phyloP scores from a whole-genome alignment of 2,797 vertebrate species.

The Amphiprion clarkii region DNA sequence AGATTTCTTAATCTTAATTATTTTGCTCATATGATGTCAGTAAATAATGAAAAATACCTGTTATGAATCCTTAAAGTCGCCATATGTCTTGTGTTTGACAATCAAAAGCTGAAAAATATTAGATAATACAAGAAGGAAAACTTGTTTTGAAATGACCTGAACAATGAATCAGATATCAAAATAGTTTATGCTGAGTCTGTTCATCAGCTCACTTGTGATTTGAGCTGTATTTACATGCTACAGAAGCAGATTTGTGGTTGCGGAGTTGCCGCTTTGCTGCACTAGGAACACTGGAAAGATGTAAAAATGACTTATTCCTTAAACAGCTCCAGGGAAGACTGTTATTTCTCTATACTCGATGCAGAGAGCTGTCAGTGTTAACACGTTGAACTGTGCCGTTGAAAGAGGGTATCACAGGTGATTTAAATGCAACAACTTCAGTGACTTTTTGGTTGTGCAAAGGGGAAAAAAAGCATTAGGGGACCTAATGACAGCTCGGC shows the following conservation, averaged over 20 bases:
- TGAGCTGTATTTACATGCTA: too few relatives aligned
- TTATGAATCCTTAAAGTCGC: not conserved
- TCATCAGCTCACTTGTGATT: too few relatives aligned
- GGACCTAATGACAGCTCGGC: slow-evolving; percentile 22
- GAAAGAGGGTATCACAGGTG: too few relatives aligned
- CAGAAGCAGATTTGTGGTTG: not conserved
- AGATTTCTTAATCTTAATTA: not conserved
- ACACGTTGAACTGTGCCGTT: too few relatives aligned
- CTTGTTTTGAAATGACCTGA: too few relatives aligned
- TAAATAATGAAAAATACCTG: not conserved
- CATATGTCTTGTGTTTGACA: not conserved
- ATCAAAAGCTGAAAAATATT: too few relatives aligned
- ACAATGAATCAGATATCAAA: too few relatives aligned
- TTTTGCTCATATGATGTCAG: not conserved
- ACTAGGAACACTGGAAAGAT: not conserved
- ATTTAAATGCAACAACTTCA: too few relatives aligned
- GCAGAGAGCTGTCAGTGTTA: too few relatives aligned
- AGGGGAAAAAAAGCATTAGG: not conserved
- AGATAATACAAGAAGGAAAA: too few relatives aligned
- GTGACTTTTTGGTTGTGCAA: not conserved
- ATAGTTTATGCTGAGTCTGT: too few relatives aligned
- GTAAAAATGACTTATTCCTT: not conserved
- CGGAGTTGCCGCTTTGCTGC: not conserved
- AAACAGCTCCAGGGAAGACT: not conserved
- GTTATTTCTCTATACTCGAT: too few relatives aligned